Base-by-base conservation (phyloP, 1,140 invertebrate species). In the Drosophila persimilis region DNA sequence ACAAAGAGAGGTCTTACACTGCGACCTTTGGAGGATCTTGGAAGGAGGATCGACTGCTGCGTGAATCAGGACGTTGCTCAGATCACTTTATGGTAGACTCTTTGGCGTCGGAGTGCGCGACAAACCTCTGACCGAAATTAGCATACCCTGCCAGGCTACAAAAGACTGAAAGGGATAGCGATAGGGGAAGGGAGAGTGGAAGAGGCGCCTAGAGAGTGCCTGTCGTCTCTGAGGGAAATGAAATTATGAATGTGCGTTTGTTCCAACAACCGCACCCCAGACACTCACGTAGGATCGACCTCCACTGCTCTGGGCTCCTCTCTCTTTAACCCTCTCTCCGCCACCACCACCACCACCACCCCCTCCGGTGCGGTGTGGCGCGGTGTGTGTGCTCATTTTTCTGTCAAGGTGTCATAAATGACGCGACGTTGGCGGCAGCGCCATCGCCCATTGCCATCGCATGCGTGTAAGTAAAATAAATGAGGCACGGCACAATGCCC, bases 381-480 rank as follows among this genome's bases (percentile, higher is more conserved):
- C 2, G 20, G 26, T 55, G 69, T 65, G 76, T 84, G 73, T 67
- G 80, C 80, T 86, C 80, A 85, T 85, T 85, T 85, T 81, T 86
- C 77, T 81, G 81, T 81, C 81, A 85, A 86, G 81, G 81, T 85
- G 81, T 85, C 81, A 85, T 85, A 85, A 85, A 86, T 85, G 81
- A 85, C 81, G 81, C 79, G 76, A 62, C 74, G 59, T 71, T 71
- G 63, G 63, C 77, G 77, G 63, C 50, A 58, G 11, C 63, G 63
- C 63, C 73, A 69, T 60, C 31, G 56, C 52, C 59, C 59, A 73
- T 67, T 50, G 63, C 54, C 44, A 57, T 63, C 63, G 73, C 81
- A 77, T 78, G 83, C 78, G 81, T 81, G 83, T 88, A 88, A 88
- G 83, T 81, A 88, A 88, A 88, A 88, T 88, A 88, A 88, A 88